Base-by-base conservation (phyloP, 2,797 vertebrate species). In the Cossypha polioptera region DNA sequence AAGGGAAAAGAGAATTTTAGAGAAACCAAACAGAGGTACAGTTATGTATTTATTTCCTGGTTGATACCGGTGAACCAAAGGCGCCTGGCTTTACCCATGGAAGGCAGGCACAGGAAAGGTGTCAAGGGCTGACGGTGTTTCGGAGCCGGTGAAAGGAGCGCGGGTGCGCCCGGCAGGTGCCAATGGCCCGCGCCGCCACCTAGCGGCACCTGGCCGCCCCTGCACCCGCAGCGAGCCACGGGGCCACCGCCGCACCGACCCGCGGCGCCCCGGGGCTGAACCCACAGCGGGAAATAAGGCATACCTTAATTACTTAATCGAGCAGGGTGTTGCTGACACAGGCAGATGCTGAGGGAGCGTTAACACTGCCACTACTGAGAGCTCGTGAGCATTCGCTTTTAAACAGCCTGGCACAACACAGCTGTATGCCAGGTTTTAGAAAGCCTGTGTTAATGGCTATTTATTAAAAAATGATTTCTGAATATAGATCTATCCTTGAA, bases 41-140 rank as follows among this genome's bases (percentile, higher is more conserved):
- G 53, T 26, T 47, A 38, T 13, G 5, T 42, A 31, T 80, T 51
- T n/a, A 45, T 67, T 53, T 62, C 54, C 47, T 43, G 26, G 26
- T 7, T 54, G 63, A 10, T 22, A 8, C 12, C 19, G 47, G 35
- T 78, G 43, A 78, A 28, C 13, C 66, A 6, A 59, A 80, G 68
- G 48, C 6, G 4, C 36, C 21, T 1, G 13, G 26, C 33, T 38
- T 48, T 57, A n/a, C 33, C n/a, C 5, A 5, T 3, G 2, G 16
- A 29, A 26, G 28, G 13, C 19, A 54, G 42, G 24, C 36, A 38
- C 53, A 63, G 28, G 53, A 71, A 28, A 43, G 29, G 10, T 54
- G 51, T 17, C 48, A 50, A 28, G 48, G 53, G 33, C 53, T 33
- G 51, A 13, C 16, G 11, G 51, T 13, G 51, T 33, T 31, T 14